A percentile compares a stretch with the other conserved stretches of the same genome.
Conservation (phyloP, 1,140 invertebrate genomes). For the Drosophila tristis region DNA sequence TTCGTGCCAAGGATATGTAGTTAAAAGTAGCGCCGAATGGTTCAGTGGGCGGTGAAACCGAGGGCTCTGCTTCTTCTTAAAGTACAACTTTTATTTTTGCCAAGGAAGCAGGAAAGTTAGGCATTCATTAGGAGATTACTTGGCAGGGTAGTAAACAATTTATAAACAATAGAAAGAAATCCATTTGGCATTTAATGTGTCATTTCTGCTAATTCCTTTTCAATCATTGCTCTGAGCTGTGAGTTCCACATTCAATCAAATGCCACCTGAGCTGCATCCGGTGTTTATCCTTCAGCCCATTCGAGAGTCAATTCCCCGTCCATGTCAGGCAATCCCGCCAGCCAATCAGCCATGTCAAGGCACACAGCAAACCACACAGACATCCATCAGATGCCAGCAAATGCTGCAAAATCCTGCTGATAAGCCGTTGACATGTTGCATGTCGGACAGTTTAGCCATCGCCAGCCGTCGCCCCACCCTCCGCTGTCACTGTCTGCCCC, state of each 20-base stretch:
- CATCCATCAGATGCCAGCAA: constrained; percentile 37
- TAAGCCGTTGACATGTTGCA: constrained; percentile 73
- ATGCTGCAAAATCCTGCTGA: constrained; percentile 45
- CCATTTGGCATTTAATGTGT: too few species aligned
- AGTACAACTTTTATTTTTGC: not conserved
- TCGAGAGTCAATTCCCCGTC: constrained; percentile 13
- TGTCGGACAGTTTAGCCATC: constrained; percentile 46
- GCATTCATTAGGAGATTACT: too few species aligned
- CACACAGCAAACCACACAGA: constrained; percentile 30
- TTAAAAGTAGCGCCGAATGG: too few species aligned
- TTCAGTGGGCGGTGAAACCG: too few species aligned
- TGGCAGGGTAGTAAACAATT: too few species aligned
- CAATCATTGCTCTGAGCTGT: not conserved
- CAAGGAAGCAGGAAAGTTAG: too few species aligned
- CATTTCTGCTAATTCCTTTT: not conserved
- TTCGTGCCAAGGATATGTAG: constrained; percentile 1
- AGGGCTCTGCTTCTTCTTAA: not conserved
- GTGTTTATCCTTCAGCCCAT: constrained; percentile 14
- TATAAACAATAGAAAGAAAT: too few species aligned
- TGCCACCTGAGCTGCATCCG: constrained; percentile 6
- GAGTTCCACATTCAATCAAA: constrained; percentile 19
- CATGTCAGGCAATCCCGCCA: constrained; percentile 8
- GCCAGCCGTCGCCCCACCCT: not conserved
- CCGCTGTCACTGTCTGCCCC: not conserved
- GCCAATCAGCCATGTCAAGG: constrained; percentile 3